phyloP scores from a whole-genome alignment of 2,113 vertebrate genomes.

The Fulica atra region DNA sequence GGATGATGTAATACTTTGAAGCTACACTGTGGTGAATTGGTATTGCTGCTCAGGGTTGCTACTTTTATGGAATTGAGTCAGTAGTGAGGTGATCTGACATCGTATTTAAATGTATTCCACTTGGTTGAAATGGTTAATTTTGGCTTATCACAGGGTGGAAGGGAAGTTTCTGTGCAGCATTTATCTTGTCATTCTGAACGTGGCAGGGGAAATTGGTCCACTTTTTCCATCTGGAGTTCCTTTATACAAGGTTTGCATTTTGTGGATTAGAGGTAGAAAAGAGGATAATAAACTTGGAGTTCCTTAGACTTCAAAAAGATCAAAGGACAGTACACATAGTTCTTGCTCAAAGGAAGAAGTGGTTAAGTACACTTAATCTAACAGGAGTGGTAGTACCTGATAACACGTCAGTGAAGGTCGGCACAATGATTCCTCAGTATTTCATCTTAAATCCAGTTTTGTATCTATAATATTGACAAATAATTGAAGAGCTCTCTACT shows the following conservation, averaged over 20 bases:
- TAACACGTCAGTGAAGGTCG: background rate
- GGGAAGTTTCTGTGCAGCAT: background rate
- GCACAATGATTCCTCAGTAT: background rate
- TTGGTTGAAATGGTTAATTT: background rate
- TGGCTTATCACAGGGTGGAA: background rate
- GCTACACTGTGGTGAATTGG: background rate
- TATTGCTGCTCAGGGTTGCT: background rate
- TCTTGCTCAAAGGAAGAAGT: background rate
- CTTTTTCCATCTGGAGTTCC: background rate
- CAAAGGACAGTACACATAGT: background rate
- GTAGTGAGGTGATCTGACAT: background rate
- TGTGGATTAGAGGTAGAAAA: background rate
- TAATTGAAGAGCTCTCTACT: background rate
- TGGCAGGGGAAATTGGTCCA: background rate
- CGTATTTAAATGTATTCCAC: background rate
- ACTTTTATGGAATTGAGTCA: background rate
- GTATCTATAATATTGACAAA: background rate
- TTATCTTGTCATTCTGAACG: background rate
- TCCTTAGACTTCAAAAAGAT: background rate
- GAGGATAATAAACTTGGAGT: background rate
- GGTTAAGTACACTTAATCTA: background rate
- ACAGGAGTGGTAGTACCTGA: background rate
- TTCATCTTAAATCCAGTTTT: background rate
- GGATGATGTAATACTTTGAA: background rate
- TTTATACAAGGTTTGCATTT: constrained; percentile 25